These are phyloP conservation scores for Oligia latruncula DNA, from an alignment of 2,888 invertebrate genomes.

Conservation along the genomic window DNA sequence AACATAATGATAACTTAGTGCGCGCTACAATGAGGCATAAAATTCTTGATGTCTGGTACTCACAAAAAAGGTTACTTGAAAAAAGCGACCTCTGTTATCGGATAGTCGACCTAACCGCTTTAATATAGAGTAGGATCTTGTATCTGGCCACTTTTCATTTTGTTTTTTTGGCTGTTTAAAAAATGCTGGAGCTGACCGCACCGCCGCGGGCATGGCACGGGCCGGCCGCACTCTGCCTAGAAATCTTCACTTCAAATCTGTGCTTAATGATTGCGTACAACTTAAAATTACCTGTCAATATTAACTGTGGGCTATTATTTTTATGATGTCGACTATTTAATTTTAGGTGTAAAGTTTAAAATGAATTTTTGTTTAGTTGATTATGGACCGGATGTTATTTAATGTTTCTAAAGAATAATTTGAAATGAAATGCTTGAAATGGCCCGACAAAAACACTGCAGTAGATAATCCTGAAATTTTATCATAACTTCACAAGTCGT, in stretches of 20 bases:
- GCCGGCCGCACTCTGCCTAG: constrained; percentile 78
- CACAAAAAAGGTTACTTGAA: constrained; percentile 67
- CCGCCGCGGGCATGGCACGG: constrained; percentile 83
- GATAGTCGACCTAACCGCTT: constrained; percentile 60
- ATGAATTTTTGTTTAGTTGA: constrained; percentile 49
- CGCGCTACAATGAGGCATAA: constrained; percentile 76
- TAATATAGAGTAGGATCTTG: constrained; percentile 61
- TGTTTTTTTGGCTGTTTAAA: constrained; percentile 65
- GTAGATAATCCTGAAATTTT: neutral
- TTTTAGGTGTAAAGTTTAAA: constrained; percentile 64
- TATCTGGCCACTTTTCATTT: constrained; percentile 38
- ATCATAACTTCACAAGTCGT: neutral
- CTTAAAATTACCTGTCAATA: constrained; percentile 78
- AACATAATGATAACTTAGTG: constrained; percentile 67
- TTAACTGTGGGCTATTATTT: constrained; percentile 72
- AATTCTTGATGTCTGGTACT: constrained; percentile 68
- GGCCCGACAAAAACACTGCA: neutral
- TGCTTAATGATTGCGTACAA: constrained; percentile 76
- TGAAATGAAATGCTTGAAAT: neutral
- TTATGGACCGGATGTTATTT: constrained; percentile 37
- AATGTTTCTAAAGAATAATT: neutral
- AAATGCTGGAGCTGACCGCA: constrained; percentile 67
- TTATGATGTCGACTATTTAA: constrained; percentile 68
- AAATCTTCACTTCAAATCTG: constrained; percentile 76
- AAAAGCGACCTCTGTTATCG: constrained; percentile 61